Base-by-base conservation (phyloP, 2,888 invertebrate species). In the Drosophila anomalata region DNA sequence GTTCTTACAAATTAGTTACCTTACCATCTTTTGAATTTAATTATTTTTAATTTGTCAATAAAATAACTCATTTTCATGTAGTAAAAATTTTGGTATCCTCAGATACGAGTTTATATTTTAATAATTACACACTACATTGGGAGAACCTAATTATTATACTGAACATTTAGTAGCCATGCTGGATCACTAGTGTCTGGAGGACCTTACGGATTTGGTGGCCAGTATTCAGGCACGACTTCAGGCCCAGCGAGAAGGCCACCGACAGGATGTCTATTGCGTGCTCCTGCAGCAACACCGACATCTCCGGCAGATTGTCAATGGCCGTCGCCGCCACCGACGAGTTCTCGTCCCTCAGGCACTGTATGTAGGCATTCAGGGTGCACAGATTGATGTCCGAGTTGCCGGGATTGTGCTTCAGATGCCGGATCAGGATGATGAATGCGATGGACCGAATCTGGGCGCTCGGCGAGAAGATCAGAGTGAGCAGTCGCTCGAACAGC, bases 221-320 rank as follows among this genome's bases (percentile, higher is more conserved):
- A 0, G 96, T 96, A 79, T 96, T 96, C 61, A 96, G 93, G 65
- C 96, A 95, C 6, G 96, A 95, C 75, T 94, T 94, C 67, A 97
- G 94, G 3, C 97, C 97, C 47, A 97, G 93, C 75, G 95, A 94
- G 92, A 98, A 98, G 1, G 96, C 96, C 69, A 95, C 94, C 87
- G 95, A 94, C 78, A 98, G 93, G 54, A 98, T 93, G 56, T 95
- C 93, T 59, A 95, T 93, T 0, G 97, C 96, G 91, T 96, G 95
- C 91, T 98, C 98, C 92, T 96, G 97, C 93, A 96, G 94, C 72
- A 97, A 95, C 11, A 96, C 93, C 56, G 96, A 93, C 73, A 98
- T 94, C 85, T 97, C 97, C 0, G 97, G 95, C 52, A 98, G 92
- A 90, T 95, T 95, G 75, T 97, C 97, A 48, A 98, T 93, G 29